phyloP scores from a whole-genome alignment of 2,888 invertebrate genomes.

The Mythimna ferrago region DNA sequence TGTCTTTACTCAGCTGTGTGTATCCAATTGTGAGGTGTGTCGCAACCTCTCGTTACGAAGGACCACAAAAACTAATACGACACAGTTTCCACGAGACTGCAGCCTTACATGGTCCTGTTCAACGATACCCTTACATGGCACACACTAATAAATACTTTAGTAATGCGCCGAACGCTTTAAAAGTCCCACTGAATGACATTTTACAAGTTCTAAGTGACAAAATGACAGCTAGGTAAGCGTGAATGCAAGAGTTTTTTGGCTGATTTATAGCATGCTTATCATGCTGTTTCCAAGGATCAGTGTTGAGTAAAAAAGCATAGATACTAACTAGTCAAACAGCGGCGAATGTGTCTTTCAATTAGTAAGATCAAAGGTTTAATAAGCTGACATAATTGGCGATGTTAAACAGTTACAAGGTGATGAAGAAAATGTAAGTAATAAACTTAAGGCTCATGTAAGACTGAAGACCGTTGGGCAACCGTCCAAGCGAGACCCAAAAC shows the following conservation, averaged over 20 bases:
- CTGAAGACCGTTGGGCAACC: conserved; percentile 17
- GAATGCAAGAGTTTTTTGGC: conserved; percentile 30
- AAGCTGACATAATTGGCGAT: conserved; percentile 17
- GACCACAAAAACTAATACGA: conserved; percentile 75
- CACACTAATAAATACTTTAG: conserved; percentile 69
- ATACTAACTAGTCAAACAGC: conserved; percentile 17
- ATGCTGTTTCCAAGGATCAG: conserved; percentile 6
- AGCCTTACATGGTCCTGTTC: conserved; percentile 79
- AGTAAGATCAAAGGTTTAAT: conserved; percentile 9
- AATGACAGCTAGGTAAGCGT: conserved; percentile 50
- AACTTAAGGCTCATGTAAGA: background rate
- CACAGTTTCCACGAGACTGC: conserved; percentile 82
- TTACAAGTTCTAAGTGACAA: conserved; percentile 58
- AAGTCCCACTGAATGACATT: conserved; percentile 60
- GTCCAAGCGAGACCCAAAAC: conserved; percentile 22
- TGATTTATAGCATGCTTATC: conserved; percentile 30
- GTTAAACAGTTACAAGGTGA: conserved; percentile 24
- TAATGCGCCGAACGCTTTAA: conserved; percentile 62
- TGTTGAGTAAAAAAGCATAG: conserved; percentile 11
- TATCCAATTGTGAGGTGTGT: conserved; percentile 66
- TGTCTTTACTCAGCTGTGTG: conserved; percentile 54
- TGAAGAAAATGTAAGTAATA: background rate
- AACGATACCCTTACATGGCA: conserved; percentile 72
- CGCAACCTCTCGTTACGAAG: conserved; percentile 71
- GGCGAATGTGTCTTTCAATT: conserved; percentile 24